Conservation (phyloP, 37 sponge, comb jelly and placozoan genomes). For the Aplysina aerophoba region DNA sequence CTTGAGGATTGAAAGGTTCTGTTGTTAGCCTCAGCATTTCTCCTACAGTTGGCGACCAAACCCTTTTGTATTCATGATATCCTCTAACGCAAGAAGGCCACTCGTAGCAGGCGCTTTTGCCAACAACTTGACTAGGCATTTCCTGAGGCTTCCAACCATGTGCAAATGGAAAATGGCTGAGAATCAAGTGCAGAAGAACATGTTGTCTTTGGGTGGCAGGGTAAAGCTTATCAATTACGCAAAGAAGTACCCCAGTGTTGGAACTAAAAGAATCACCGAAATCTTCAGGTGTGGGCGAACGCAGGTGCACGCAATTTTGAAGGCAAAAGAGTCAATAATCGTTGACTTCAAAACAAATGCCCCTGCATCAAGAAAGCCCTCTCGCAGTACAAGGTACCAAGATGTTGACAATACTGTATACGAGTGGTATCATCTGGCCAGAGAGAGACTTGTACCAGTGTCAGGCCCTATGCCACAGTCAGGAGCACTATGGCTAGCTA, state of each 20-base stretch:
- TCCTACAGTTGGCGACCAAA: not conserved
- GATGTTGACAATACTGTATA: not conserved
- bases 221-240: too few relatives aligned
- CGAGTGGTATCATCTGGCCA: not conserved
- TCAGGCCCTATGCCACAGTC: too few relatives aligned
- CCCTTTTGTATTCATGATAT: conserved; percentile 26
- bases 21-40: conserved; percentile 1
- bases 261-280: too few relatives aligned
- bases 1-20: conserved; percentile 12
- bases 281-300: too few relatives aligned
- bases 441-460: not conserved
- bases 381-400: too few relatives aligned
- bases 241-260: too few relatives aligned
- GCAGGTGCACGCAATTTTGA: too few relatives aligned
- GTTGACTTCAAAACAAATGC: too few relatives aligned
- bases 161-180: conserved; percentile 16
- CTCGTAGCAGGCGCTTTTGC: conserved; percentile 24
- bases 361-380: too few relatives aligned
- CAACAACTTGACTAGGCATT: conserved; percentile 26
- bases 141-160: too few relatives aligned
- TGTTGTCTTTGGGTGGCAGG: not conserved
- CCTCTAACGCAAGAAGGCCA: conserved; percentile 26
- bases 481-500: too few relatives aligned
- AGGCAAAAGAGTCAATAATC: too few relatives aligned
- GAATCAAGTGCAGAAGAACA: conserved; percentile 13